Evolutionary conservation across 2,113 vertebrate genomes (phyloP).

Genomic region (Camelus dromedarius): DNA sequence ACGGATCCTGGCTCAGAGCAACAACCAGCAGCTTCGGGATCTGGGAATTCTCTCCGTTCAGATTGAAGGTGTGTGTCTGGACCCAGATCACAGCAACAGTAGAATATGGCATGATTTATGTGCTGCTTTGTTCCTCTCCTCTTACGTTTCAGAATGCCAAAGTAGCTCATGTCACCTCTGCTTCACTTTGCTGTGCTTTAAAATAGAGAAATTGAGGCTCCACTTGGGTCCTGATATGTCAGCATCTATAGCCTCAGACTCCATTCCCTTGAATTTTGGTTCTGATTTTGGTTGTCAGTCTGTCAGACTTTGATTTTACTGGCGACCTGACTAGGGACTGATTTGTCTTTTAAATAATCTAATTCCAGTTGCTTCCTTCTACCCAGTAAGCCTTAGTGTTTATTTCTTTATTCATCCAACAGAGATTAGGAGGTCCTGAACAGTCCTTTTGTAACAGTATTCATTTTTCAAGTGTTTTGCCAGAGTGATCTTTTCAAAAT

Average conservation of each 20-base stretch:
- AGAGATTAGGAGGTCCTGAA: background rate
- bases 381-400: conserved; percentile 50
- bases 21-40: conserved; percentile 98
- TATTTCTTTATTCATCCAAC: conserved; percentile 58
- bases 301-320: conserved; percentile 55
- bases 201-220: background rate
- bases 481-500: conserved; percentile 50
- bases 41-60: conserved; percentile 98
- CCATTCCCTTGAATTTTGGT: background rate
- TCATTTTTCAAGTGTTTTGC: conserved; percentile 63
- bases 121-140: background rate
- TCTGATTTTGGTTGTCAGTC: conserved; percentile 17
- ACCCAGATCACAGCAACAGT: conserved; percentile 31
- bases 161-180: background rate
- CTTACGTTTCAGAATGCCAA: conserved; percentile 36
- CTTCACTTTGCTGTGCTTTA: conserved; percentile 5
- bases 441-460: background rate
- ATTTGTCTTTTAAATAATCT: conserved; percentile 54
- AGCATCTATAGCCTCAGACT: background rate
- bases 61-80: conserved; percentile 92
- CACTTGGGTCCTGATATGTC: conserved; percentile 25
- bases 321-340: conserved; percentile 27
- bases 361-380: conserved; percentile 51
- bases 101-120: conserved; percentile 5
- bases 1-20: conserved; percentile 96